These are phyloP conservation scores for Raphicerus campestris DNA, from an alignment of 2,113 vertebrate species.

Conservation along the genomic window DNA sequence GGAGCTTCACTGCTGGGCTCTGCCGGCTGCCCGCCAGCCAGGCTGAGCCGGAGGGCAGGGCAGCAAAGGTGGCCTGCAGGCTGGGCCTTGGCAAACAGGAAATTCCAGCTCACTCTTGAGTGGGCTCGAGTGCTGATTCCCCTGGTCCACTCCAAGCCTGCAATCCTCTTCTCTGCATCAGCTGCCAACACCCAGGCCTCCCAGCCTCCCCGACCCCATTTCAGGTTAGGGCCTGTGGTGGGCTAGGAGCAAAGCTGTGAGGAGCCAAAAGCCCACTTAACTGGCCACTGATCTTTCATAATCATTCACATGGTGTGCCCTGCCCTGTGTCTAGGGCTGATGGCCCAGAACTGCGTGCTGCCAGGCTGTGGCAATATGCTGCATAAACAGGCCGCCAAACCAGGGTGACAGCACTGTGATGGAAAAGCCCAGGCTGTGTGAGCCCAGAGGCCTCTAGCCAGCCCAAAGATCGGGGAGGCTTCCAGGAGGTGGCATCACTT, in stretches of 20 bases:
- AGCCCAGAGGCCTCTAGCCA: background rate
- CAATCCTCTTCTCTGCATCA: background rate
- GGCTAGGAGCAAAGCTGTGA: background rate
- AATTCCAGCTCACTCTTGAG: background rate
- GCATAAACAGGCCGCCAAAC: background rate
- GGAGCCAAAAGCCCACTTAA: too few species aligned
- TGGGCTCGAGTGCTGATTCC: background rate
- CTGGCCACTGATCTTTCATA: background rate
- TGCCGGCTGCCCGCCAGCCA: background rate
- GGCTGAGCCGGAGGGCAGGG: background rate
- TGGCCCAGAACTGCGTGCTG: background rate
- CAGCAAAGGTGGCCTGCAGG: background rate
- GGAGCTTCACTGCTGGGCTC: background rate
- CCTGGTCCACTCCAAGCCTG: background rate
- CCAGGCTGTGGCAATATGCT: background rate
- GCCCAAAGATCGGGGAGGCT: background rate
- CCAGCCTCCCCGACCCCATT: background rate
- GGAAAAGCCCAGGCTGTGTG: background rate
- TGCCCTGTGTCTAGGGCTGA: background rate
- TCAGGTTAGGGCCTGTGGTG: background rate
- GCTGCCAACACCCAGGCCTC: background rate
- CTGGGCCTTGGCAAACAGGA: background rate
- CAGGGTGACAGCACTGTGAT: background rate
- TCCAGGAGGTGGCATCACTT: background rate
- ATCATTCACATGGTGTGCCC: rapidly evolving